Conservation (phyloP, 2,797 vertebrate species). For the Falco berigora region DNA sequence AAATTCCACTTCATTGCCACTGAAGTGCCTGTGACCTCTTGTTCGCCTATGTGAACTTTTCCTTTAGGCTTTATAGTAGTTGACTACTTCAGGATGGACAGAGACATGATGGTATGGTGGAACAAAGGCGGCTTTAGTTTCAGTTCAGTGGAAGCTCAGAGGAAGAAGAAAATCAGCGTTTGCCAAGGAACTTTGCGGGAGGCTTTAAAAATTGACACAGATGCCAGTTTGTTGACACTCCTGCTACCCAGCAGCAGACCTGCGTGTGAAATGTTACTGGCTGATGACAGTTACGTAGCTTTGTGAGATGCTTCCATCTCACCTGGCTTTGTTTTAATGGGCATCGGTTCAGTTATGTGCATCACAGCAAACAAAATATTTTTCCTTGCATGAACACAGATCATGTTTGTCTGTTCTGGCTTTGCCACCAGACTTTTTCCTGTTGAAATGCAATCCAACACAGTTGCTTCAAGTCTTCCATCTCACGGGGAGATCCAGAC, state of each 20-base stretch:
- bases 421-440: not conserved
- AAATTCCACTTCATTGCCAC: not conserved
- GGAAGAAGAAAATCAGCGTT: constrained; percentile 3
- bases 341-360: constrained; percentile 10
- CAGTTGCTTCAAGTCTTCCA: not conserved
- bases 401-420: constrained; percentile 1
- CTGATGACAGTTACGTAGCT: not conserved
- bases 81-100: not conserved
- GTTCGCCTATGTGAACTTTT: not conserved
- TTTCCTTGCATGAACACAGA: constrained; percentile 20
- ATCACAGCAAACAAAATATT: constrained; percentile 25
- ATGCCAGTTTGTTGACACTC: constrained; percentile 2
- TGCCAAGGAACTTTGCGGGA: constrained; percentile 2
- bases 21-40: not conserved
- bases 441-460: not conserved
- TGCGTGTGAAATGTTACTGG: not conserved
- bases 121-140: constrained; percentile 16
- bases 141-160: not conserved
- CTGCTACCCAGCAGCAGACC: constrained; percentile 27
- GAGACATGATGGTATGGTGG: not conserved
- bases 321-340: constrained; percentile 42
- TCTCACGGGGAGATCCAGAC: not conserved
- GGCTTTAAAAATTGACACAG: constrained; percentile 21
- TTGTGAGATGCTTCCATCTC: constrained; percentile 28
- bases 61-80: constrained; percentile 1